Base-by-base conservation (phyloP, 2,113 vertebrate genomes). In the Paralichthys olivaceus region DNA sequence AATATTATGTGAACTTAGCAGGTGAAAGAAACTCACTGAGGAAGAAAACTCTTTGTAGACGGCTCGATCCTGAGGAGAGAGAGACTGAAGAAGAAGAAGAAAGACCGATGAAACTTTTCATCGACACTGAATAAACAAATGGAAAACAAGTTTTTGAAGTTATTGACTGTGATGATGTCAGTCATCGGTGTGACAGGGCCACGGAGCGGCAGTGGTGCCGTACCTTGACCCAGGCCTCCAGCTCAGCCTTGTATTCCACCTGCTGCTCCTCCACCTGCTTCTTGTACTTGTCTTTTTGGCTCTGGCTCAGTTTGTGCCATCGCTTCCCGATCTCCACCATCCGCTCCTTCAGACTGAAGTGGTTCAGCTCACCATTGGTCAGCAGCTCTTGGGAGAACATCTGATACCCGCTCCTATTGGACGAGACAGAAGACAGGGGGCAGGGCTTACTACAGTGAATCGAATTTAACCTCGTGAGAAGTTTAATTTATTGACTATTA, bases 301-400 rank as follows among this genome's bases (percentile, higher is more conserved):
- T 72, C 81, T 92, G 93, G 70, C 81, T 94, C 45, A 95, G 92
- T n/a, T 94, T 94, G 82, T 95, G 95, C 95, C 95, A 95, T 20
- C 95, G 79, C 73, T 94, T 94, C 7, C 95, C 95, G 20, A 95
- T 95, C 92, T 95, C 95, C 90, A 95, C 94, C 95, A 95, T 95
- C 11, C 95, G 93, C 91, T 95, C 94, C 83, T 95, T 95, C 84
- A 95, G 87, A 54, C 94, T 94, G 87, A 95, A 95, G 89, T 95
- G 95, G 83, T 94, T 95, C 67, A 95, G 86, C 84, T 95, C 95
- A 0, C 95, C 95, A 0, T 93, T 95, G 63, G 95, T 95, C 83
- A 95, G 92, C 75, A 95, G 92, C 89, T 95, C 94, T 92, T 95
- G 95, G 12, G 94, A 95, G 89, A 95, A 95, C 95, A 95, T 95